phyloP scores from a whole-genome alignment of 2,888 invertebrate species.

The Imbricaverruca yamaguchii region DNA sequence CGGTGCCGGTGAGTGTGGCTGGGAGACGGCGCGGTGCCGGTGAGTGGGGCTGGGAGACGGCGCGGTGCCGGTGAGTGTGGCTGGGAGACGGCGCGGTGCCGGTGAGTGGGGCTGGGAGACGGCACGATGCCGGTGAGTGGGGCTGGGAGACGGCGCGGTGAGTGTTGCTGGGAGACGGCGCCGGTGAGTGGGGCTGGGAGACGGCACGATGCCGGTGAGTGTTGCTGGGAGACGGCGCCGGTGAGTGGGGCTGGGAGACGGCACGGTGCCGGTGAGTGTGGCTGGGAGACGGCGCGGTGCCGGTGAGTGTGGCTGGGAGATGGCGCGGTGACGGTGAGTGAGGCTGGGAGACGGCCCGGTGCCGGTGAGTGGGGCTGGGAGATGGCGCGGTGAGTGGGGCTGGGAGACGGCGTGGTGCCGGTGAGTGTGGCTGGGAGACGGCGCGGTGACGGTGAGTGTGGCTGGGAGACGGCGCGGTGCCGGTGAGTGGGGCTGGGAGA shows the following conservation, averaged over 20 bases:
- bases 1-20: slow-evolving; percentile 50
- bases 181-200: slow-evolving; percentile 46
- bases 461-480: slow-evolving; percentile 48
- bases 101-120: slow-evolving; percentile 43
- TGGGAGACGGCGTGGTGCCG: slow-evolving; percentile 54
- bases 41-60: slow-evolving; percentile 46
- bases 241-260: slow-evolving; percentile 46
- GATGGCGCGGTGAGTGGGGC: too few species aligned
- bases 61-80: slow-evolving; percentile 50
- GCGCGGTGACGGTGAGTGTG: slow-evolving; percentile 52
- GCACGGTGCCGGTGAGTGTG: slow-evolving; percentile 52
- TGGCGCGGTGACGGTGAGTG: slow-evolving; percentile 55
- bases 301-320: slow-evolving; percentile 45
- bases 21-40: slow-evolving; percentile 52
- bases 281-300: slow-evolving; percentile 48
- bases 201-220: slow-evolving; percentile 55
- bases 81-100: slow-evolving; percentile 50
- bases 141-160: too few species aligned
- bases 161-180: too few species aligned
- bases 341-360: slow-evolving; percentile 47
- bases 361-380: slow-evolving; percentile 46
- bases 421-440: slow-evolving; percentile 46
- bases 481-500: slow-evolving; percentile 45
- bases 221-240: slow-evolving; percentile 44
- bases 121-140: slow-evolving; percentile 54